Base-by-base conservation (phyloP, 2,113 vertebrate genomes). In the Forbesichthys papilliferus region DNA sequence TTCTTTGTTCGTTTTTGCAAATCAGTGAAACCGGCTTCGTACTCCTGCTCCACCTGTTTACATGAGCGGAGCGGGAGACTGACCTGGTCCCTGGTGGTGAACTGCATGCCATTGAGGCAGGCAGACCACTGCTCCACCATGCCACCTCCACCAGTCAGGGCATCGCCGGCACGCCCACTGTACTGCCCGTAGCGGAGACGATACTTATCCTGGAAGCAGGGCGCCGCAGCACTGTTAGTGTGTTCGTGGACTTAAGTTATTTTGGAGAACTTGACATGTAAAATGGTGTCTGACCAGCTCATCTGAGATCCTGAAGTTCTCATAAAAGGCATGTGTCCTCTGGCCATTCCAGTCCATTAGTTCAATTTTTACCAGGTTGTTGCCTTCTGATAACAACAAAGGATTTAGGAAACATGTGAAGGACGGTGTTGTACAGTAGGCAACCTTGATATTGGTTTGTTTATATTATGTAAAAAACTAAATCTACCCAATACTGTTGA, bases 331-430 rank as follows among this genome's bases (percentile, higher is more conserved):
- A 16, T 93, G 85, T 58, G 84, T 92, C 77, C 33, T 93, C 69
- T 94, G 70, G 58, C 95, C 95, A 0, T 90, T 78, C 96, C 96
- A 97, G 91, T 95, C 95, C 90, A 93, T 93, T 51, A 97, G 84
- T 75, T 97, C 94, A 61, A 97, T 93, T 90, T 95, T 95, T 75
- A 96, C 78, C 34, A 93, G 80, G 67, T 87, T 94, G 61, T 90
- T 90, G 74, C 92, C 95, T 96, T 87, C 3, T 55, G 12, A 74
- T 57, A 33, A 59, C 13, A 8, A 20, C 18, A 9, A 46, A 1
- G 48, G 10, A 67, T 56, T 16, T 34, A 2, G 5, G n/a, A 60
- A 4, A 34, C 36, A 42, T 8, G 4, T 42, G 7, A 42, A 42
- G 36, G 7, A 9, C 3, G 49, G 11, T 52, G 49, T 14, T 52